Evolutionary conservation across 2,113 vertebrate species (phyloP), one percentile per base, ranked within the genome.

Genomic region (Hydropotes inermis): DNA sequence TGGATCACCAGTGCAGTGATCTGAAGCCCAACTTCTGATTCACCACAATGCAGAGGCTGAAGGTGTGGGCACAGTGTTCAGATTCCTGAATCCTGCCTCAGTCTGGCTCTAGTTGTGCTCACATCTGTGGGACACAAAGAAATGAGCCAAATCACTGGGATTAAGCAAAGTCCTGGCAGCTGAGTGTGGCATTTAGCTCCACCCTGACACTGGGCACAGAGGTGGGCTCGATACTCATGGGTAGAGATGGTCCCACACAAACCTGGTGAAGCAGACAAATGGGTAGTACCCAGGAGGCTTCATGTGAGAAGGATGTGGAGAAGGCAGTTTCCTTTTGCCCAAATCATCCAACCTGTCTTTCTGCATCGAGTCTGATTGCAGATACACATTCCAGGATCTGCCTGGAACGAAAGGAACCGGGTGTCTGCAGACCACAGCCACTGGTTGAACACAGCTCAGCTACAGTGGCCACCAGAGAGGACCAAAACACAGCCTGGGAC

Each of bases 231-330:
- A 7, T 27, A 17, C 54, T 55, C 43, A 10, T 13, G 14, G 43
- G 9, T 14, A 17, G 33, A 21, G 47, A 28, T 0, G 1, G 17
- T 17, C 23, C 39, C 19, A 13, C 55, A 11, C 1, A 17, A 16
- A 33, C 43, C 79, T 39, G 57, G 54, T 43, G n/a, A 28, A 21
- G 55, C 57, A 86, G 16, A 60, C 39, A 45, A 45, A 19, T 28
- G 10, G 1, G 70, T 43, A 33, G 61, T 27, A 70, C 12, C 33
- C 36, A 50, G 47, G 47, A 88, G 60, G 28, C 15, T 74, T 82
- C 15, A 5, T 12, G 58, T n/a, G 23, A 67, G 39, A 57, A 50
- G 54, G 58, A 54, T 13, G 36, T 45, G 55, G 45, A 36, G 83
- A 57, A 87, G 50, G 2, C 1, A 11, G 64, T 23, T 60, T 60